Evolutionary conservation across 2,113 vertebrate genomes (phyloP), one percentile per base, ranked within the genome.

Genomic region (Jaculus jaculus): DNA sequence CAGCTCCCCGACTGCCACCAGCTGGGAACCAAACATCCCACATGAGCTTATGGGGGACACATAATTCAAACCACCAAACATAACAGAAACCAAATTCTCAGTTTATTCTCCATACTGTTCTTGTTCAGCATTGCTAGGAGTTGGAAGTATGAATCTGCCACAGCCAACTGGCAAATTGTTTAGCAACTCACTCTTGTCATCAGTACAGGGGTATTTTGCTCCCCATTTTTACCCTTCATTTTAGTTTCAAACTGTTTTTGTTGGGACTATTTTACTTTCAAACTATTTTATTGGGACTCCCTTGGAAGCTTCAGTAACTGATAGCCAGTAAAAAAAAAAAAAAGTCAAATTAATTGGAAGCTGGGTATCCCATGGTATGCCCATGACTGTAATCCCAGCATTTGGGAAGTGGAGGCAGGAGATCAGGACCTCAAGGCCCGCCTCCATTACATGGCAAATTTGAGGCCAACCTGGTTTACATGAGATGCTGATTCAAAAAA

Each of bases 211-310:
- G 60, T 74, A 87, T 65, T 65, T 81, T 77, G 34, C n/a, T 51
- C 13, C 1, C 20, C 34, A 18, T 61, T 34, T 80, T 65, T 84
- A 51, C 11, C 69, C 34, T 92, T 86, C n/a, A 17, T 54, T 91
- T 81, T 68, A 87, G 73, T 86, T 79, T 63, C 32, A 26, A 66
- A 87, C 37, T 84, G n/a, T 66, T 94, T n/a, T n/a, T n/a, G n/a
- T n/a, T n/a, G n/a, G n/a, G n/a, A n/a, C n/a, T n/a, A n/a, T n/a
- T n/a, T n/a, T n/a, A n/a, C n/a, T n/a, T n/a, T n/a, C n/a, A n/a
- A n/a, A n/a, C 23, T 72, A 34, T 75, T 81, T 87, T 90, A 73
- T 42, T 73, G 61, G 17, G 42, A 84, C 24, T 26, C 17, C 47
- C 51, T 66, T 72, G 18, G 82, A 92, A 93, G 86, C 4, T 60